Evolutionary conservation across 2,797 vertebrate genomes (phyloP), one percentile per base, ranked within the genome.

Genomic region (Falco naumanni): DNA sequence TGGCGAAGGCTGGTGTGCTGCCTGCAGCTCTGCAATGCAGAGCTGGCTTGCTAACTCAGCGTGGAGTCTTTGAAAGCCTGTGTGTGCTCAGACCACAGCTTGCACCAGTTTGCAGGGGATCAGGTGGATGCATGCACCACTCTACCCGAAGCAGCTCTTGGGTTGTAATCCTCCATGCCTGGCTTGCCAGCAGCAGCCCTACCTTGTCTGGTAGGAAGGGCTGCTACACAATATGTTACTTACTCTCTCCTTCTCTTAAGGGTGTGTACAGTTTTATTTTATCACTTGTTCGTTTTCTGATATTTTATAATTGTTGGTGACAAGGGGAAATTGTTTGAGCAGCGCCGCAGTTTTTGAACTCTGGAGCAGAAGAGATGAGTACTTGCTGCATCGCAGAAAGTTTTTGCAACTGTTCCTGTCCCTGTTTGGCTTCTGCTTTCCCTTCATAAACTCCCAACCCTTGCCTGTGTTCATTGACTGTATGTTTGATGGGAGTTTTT

Each of bases 1-100:
- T 3, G 22, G n/a, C 0, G 1, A 43, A 56, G 41, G 26, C 48
- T 0, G 1, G 14, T 1, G 5, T 19, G 56, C 33, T 68, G 0
- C 26, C 54, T 74, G 61, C 54, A 50, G 60, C 47, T 68, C 48
- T 1, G 1, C 59, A 43, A 2, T 0, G 7, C 5, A 4, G 43
- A 79, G 20, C n/a, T 43, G 17, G 24, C 24, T n/a, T 60, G 28
- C 28, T 22, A n/a, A 33, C 66, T 63, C 72, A 43, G 61, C 45
- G n/a, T 33, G 10, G 24, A 48, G 47, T 41, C 60, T 63, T 56
- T 64, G 61, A 22, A 21, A n/a, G 34, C 34, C 34, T 3, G 12
- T 0, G 13, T 16, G 51, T 13, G 31, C 74, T 50, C 39, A 28
- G 51, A 50, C 51, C 57, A 26, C 1, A 24, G 29, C 56, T 41